Evolutionary conservation across 2,888 invertebrate species (phyloP).

Genomic region (Mamestra brassicae): DNA sequence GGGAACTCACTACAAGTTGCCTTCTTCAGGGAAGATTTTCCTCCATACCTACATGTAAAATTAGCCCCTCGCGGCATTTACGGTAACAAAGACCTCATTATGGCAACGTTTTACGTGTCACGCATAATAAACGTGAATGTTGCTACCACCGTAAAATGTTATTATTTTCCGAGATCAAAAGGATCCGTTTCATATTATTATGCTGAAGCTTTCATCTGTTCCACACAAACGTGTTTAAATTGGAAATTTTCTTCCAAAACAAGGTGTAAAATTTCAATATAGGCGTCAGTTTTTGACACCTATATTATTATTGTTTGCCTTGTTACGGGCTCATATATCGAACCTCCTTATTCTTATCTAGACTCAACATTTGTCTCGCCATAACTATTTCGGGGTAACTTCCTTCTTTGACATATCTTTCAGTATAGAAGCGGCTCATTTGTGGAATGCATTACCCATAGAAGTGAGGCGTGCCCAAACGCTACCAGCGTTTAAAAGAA

Average conservation of each 20-base stretch:
- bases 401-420: no score
- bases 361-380: neutral
- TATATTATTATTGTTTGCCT: neutral
- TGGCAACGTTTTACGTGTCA: slow-evolving; percentile 15
- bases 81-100: slow-evolving; percentile 38
- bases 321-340: neutral
- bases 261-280: neutral
- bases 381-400: no score
- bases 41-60: neutral
- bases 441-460: no score
- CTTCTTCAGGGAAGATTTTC: neutral
- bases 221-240: slow-evolving; percentile 11
- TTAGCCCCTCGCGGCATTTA: neutral
- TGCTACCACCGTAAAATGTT: slow-evolving; percentile 17
- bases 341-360: neutral
- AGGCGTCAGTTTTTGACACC: no score
- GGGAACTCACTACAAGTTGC: neutral
- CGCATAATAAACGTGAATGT: slow-evolving; percentile 32
- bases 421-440: no score
- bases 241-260: neutral
- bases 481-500: no score
- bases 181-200: neutral
- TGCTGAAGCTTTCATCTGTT: slow-evolving; percentile 1
- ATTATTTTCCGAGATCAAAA: slow-evolving; percentile 10
- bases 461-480: no score